These are phyloP conservation scores for Myrmophylax atrothorax DNA, from an alignment of 2,113 vertebrate genomes.

Conservation along the genomic window DNA sequence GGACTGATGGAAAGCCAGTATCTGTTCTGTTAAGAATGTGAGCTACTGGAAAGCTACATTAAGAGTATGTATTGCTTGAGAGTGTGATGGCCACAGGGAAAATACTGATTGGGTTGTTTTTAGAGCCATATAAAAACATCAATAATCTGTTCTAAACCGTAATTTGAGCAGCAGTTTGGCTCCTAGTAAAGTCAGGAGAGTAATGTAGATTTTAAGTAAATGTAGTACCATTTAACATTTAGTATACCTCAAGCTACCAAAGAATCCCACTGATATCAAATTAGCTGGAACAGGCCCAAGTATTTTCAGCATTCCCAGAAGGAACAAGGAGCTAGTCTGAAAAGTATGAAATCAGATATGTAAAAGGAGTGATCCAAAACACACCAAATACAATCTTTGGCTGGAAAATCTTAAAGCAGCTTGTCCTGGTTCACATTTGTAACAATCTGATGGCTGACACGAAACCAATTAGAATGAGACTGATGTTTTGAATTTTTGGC, in stretches of 20 bases:
- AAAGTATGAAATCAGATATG: constrained; percentile 47
- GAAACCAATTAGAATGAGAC: constrained; percentile 33
- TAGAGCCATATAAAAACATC: neutral
- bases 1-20: neutral
- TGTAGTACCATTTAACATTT: neutral
- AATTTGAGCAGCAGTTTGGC: neutral
- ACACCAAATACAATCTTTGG: constrained; percentile 12
- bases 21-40: neutral
- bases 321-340: constrained; percentile 9
- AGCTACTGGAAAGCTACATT: neutral
- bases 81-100: neutral
- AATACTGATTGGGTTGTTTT: neutral
- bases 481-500: constrained; percentile 45
- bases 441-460: constrained; percentile 41
- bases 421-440: neutral
- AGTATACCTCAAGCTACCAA: neutral
- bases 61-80: neutral
- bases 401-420: neutral
- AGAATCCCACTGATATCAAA: neutral
- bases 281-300: neutral
- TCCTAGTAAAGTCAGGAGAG: neutral
- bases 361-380: constrained; percentile 48
- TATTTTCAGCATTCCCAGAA: constrained; percentile 8
- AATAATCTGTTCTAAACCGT: neutral
- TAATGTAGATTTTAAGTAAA: neutral